These are phyloP conservation scores for Pseudachorutes palmiensis DNA, from an alignment of 1,140 invertebrate species.

Conservation along the genomic window DNA sequence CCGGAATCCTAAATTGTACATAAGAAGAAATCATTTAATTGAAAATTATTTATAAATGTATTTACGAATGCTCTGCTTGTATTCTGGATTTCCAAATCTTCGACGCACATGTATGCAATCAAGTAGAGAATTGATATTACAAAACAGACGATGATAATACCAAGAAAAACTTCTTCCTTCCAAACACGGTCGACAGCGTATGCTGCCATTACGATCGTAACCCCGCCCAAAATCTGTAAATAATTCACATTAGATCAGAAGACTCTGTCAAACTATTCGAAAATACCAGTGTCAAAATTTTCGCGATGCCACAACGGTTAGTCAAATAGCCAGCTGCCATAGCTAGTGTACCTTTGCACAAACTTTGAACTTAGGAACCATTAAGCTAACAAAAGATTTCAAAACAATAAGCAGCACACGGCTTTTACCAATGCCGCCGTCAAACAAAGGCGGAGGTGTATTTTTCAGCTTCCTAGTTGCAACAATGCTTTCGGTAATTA, in stretches of 20 bases:
- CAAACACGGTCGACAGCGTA: background rate
- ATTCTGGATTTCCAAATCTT: background rate
- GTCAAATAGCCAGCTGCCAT: background rate
- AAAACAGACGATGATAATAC: background rate
- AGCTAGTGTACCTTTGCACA: too few species aligned
- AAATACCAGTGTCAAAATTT: conserved; percentile 10
- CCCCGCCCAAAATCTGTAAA: background rate
- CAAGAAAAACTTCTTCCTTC: conserved; percentile 9
- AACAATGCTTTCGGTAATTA: too few species aligned
- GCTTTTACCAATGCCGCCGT: too few species aligned
- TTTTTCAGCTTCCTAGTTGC: too few species aligned
- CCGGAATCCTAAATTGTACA: background rate
- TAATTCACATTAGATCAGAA: background rate
- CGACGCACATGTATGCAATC: background rate
- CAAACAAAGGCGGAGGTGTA: too few species aligned
- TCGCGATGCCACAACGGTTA: background rate
- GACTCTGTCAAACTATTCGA: background rate
- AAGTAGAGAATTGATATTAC: background rate
- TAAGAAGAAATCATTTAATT: background rate
- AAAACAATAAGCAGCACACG: too few species aligned
- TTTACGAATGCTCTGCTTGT: background rate
- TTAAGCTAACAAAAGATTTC: too few species aligned
- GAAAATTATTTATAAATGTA: background rate
- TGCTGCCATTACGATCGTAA: background rate
- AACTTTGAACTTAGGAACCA: too few species aligned